A percentile compares a stretch with the other conserved stretches of the same genome.
Evolutionary conservation across 1,140 invertebrate species (phyloP).

Genomic region (Hermatobates lingyangjiaoensis): DNA sequence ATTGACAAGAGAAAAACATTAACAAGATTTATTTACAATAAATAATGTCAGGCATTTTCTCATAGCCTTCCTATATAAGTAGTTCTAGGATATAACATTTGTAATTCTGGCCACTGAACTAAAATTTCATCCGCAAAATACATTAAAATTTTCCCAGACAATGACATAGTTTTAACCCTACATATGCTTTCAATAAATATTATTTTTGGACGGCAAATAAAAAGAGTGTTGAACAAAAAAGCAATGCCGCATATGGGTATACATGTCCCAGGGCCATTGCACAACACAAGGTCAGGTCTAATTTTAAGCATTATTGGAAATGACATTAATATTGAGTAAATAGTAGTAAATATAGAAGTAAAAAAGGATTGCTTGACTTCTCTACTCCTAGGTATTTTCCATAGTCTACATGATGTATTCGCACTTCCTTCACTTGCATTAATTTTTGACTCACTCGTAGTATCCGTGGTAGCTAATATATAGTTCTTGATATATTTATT

Average conservation of each 20-base stretch:
- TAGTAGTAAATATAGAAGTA: conserved; percentile 55
- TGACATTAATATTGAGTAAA: conserved; percentile 43
- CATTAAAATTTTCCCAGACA: conserved; percentile 73
- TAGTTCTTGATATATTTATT: conserved; percentile 53
- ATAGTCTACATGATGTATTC: conserved; percentile 28
- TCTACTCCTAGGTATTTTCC: conserved; percentile 59
- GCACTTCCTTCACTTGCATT: conserved; percentile 2
- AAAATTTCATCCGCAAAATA: conserved; percentile 66
- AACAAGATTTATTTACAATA: no score
- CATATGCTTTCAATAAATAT: conserved; percentile 91
- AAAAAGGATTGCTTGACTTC: conserved; percentile 73
- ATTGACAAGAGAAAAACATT: no score
- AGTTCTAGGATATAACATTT: conserved; percentile 32
- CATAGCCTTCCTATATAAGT: conserved; percentile 15
- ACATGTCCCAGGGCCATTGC: conserved; percentile 92
- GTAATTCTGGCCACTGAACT: conserved; percentile 73
- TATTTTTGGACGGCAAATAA: conserved; percentile 46
- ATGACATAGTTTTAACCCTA: conserved; percentile 67
- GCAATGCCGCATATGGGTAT: conserved; percentile 64
- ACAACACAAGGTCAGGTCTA: conserved; percentile 59
- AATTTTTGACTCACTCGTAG: conserved; percentile 34
- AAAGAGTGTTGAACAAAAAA: conserved; percentile 43
- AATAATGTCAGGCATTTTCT: no score
- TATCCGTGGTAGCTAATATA: conserved; percentile 58
- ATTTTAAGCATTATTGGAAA: conserved; percentile 48